Conservation (phyloP, 2,113 vertebrate genomes). For the Erpornis zantholeuca region DNA sequence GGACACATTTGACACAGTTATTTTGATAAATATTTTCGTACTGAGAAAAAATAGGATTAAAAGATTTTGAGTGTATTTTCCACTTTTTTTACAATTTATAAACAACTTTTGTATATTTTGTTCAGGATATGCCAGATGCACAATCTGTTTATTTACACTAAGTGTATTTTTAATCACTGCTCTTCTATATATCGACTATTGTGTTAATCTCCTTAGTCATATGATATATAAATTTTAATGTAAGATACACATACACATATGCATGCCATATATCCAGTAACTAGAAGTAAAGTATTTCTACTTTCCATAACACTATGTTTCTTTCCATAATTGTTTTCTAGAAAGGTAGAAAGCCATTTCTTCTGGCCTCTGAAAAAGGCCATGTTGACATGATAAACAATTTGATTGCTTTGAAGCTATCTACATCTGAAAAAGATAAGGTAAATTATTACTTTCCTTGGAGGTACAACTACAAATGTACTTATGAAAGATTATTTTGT, state of each 20-base stretch:
- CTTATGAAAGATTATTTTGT: not conserved
- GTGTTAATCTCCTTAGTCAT: not conserved
- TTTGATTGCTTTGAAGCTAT: slow-evolving; percentile 79
- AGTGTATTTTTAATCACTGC: not conserved
- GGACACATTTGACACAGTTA: too few relatives aligned
- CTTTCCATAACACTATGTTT: not conserved
- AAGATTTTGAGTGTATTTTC: not conserved
- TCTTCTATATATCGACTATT: not conserved
- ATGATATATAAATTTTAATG: not conserved
- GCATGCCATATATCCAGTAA: not conserved
- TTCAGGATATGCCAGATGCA: not conserved
- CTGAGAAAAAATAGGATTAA: not conserved
- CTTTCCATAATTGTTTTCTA: slow-evolving; percentile 59
- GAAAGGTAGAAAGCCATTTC: slow-evolving; percentile 83
- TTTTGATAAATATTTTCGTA: not conserved
- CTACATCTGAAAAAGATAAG: slow-evolving; percentile 83
- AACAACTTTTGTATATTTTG: not conserved
- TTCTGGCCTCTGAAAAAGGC: slow-evolving; percentile 82
- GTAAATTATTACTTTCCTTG: slow-evolving; percentile 49
- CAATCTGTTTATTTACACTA: not conserved
- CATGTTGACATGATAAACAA: slow-evolving; percentile 79
- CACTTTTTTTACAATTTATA: not conserved
- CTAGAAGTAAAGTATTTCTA: not conserved
- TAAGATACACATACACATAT: too few relatives aligned
- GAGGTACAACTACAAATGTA: not conserved